Evolutionary conservation across 2,888 invertebrate genomes (phyloP).

Genomic region (Lydus trimaculatus): DNA sequence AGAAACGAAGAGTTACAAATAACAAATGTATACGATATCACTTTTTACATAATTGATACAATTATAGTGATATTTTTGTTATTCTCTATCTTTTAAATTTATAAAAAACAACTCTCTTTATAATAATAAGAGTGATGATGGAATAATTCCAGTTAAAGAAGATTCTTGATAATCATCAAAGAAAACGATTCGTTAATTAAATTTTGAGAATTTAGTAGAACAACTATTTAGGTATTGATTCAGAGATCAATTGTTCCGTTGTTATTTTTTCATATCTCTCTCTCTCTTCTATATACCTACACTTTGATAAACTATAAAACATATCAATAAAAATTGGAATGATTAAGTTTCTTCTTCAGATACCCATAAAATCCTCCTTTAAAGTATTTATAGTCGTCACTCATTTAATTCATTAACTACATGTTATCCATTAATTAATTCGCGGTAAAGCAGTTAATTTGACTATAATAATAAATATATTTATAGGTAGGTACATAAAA

Average conservation of each 20-base stretch:
- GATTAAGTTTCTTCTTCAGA: conserved; percentile 32
- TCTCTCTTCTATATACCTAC: background rate
- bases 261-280: background rate
- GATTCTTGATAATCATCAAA: background rate
- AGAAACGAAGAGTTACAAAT: background rate
- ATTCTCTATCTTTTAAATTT: background rate
- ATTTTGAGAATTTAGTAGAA: background rate
- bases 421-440: conserved; percentile 49
- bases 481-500: conserved; percentile 2
- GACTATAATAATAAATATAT: conserved; percentile 34
- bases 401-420: conserved; percentile 47
- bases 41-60: conserved; percentile 1
- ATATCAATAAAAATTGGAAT: conserved; percentile 34
- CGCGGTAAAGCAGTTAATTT: conserved; percentile 49
- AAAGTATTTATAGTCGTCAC: conserved; percentile 32
- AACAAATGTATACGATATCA: background rate
- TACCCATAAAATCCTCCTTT: conserved; percentile 27
- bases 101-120: background rate
- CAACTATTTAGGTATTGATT: background rate
- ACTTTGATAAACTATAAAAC: conserved; percentile 32
- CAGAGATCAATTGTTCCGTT: background rate
- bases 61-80: background rate
- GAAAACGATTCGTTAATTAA: background rate
- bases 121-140: background rate
- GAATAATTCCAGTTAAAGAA: background rate